phyloP scores from a whole-genome alignment of 2,797 vertebrate genomes.

The Hyperoplus immaculatus region DNA sequence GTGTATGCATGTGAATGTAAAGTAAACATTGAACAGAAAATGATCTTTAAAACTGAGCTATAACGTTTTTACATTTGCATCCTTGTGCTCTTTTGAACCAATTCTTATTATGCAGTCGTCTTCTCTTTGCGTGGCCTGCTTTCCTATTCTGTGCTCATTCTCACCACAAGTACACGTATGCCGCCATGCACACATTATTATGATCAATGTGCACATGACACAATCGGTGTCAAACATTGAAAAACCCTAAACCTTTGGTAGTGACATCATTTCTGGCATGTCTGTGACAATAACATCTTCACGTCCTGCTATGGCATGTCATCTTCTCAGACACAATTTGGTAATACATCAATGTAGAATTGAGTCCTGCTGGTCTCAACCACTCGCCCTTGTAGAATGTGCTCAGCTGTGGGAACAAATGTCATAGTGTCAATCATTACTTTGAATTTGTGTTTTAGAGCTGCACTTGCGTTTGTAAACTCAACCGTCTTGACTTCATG shows the following conservation, averaged over 20 bases:
- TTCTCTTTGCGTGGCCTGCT: neutral
- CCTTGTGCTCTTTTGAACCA: conserved; percentile 23
- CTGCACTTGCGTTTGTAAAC: neutral
- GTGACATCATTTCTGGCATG: neutral
- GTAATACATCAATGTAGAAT: neutral
- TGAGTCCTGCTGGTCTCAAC: neutral
- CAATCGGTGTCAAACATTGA: neutral
- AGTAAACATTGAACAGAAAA: conserved; percentile 17
- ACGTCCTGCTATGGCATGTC: neutral
- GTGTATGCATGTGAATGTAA: neutral
- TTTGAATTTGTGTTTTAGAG: no score
- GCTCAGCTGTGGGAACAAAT: neutral
- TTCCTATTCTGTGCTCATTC: neutral
- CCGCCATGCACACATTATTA: neutral
- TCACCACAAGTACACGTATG: neutral
- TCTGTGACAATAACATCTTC: neutral
- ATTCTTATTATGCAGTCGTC: conserved; percentile 12
- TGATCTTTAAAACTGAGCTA: conserved; percentile 27
- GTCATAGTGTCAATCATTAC: no score
- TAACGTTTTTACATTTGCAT: conserved; percentile 8
- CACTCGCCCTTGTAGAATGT: neutral
- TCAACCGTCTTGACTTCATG: neutral
- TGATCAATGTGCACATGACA: neutral
- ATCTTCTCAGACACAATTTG: neutral
- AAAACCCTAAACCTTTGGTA: neutral